These are phyloP conservation scores for Steinernema carpocapsae DNA, from an alignment of 2,888 invertebrate species.

Conservation along the genomic window DNA sequence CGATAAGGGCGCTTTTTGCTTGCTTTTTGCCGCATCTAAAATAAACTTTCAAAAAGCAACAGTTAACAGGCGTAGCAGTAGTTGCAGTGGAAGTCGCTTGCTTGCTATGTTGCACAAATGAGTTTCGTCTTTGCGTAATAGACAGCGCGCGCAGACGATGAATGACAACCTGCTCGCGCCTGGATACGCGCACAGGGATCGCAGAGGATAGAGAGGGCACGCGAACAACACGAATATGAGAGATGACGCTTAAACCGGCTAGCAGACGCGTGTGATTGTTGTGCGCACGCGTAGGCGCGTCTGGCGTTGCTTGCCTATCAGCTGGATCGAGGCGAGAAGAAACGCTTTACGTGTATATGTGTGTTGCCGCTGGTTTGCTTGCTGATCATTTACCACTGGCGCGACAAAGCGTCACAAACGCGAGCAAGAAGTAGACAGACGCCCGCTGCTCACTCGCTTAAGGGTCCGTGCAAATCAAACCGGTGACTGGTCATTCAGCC, in stretches of 20 bases:
- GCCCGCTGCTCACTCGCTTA: neutral
- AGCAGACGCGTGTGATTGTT: slow-evolving; percentile 34
- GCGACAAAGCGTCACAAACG: no score
- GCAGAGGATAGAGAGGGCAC: slow-evolving; percentile 29
- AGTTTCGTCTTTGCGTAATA: slow-evolving; percentile 33
- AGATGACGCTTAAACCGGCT: slow-evolving; percentile 32
- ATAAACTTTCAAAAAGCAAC: slow-evolving; percentile 17
- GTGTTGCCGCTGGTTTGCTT: no score
- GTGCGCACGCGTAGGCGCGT: slow-evolving; percentile 33
- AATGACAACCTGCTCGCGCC: slow-evolving; percentile 35
- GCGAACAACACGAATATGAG: slow-evolving; percentile 24
- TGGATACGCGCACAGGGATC: slow-evolving; percentile 33
- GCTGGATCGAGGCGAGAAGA: slow-evolving; percentile 2
- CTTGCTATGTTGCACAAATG: slow-evolving; percentile 32
- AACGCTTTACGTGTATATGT: neutral
- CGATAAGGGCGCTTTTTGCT: no score
- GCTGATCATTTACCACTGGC: no score
- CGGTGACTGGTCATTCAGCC: neutral
- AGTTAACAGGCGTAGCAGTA: slow-evolving; percentile 14
- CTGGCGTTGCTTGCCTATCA: slow-evolving; percentile 27
- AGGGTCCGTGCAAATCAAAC: neutral
- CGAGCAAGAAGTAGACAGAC: neutral
- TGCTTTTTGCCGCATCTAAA: neutral
- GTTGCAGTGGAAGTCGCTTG: neutral
- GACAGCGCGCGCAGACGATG: slow-evolving; percentile 35